Evolutionary conservation across 2,797 vertebrate genomes (phyloP).

Genomic region (Alfaro cultratus): DNA sequence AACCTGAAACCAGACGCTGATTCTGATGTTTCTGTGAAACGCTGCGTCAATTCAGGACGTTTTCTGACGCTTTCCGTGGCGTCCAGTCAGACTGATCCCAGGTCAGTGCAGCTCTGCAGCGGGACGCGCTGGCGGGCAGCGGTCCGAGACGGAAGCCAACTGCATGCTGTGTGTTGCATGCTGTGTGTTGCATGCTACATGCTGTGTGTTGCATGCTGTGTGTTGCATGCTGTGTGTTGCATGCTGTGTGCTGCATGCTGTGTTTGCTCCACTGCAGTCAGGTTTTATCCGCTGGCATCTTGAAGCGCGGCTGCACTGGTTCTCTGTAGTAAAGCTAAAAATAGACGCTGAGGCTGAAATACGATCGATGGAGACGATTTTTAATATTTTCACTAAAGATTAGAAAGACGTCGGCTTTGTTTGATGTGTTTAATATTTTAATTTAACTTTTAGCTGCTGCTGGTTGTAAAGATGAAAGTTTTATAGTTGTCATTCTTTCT

Average conservation of each 20-base stretch:
- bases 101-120: background rate
- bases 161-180: fast-evolving
- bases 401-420: no score
- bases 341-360: background rate
- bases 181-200: no score
- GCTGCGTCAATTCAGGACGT: background rate
- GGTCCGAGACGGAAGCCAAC: slow-evolving; percentile 19
- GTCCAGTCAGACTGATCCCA: background rate
- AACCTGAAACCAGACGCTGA: no score
- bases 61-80: background rate
- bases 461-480: no score
- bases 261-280: slow-evolving; percentile 21
- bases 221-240: no score
- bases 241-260: no score
- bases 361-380: background rate
- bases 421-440: no score
- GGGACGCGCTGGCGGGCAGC: slow-evolving; percentile 9
- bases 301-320: slow-evolving; percentile 39
- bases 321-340: slow-evolving; percentile 1
- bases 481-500: no score
- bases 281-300: slow-evolving; percentile 48
- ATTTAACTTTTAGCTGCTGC: no score
- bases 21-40: no score
- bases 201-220: no score
- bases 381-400: no score